These are phyloP conservation scores for Gadopsis marmoratus DNA, from an alignment of 2,797 vertebrate genomes.

Conservation along the genomic window DNA sequence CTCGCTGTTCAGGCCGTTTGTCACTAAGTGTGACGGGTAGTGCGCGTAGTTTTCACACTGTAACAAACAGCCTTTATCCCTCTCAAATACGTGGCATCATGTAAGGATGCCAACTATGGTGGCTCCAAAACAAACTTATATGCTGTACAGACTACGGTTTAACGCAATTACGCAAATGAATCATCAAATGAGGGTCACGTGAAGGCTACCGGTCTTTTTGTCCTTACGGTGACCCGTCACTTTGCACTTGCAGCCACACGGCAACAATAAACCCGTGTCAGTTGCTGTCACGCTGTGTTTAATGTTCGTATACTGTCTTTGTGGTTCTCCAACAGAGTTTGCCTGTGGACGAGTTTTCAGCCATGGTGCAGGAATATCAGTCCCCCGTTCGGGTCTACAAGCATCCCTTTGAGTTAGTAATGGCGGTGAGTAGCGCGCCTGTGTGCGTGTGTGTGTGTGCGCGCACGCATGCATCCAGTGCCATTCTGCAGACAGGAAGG, in stretches of 20 bases:
- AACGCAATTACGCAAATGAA: neutral
- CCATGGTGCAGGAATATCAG: constrained; percentile 98
- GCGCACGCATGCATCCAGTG: neutral
- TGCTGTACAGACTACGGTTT: neutral
- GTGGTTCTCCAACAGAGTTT: constrained; percentile 7
- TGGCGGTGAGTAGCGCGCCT: constrained; percentile 89
- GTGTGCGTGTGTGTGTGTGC: too few species aligned
- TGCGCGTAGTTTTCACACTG: neutral
- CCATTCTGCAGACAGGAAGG: too few species aligned
- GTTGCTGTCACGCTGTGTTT: neutral
- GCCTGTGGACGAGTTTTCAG: constrained; percentile 62
- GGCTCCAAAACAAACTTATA: neutral
- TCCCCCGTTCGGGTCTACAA: constrained; percentile 96
- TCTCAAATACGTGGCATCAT: neutral
- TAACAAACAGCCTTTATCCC: neutral
- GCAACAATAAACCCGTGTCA: too few species aligned
- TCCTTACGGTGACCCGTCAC: constrained; percentile 2
- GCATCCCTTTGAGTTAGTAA: constrained; percentile 94
- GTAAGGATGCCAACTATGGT: neutral
- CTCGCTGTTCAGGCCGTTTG: neutral
- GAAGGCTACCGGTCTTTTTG: neutral
- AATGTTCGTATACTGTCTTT: neutral
- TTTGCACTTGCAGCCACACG: neutral
- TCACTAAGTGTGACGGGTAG: neutral
- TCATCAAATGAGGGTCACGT: neutral